Conservation (phyloP, 1,140 invertebrate genomes). For the Spodoptera frugiperda region DNA sequence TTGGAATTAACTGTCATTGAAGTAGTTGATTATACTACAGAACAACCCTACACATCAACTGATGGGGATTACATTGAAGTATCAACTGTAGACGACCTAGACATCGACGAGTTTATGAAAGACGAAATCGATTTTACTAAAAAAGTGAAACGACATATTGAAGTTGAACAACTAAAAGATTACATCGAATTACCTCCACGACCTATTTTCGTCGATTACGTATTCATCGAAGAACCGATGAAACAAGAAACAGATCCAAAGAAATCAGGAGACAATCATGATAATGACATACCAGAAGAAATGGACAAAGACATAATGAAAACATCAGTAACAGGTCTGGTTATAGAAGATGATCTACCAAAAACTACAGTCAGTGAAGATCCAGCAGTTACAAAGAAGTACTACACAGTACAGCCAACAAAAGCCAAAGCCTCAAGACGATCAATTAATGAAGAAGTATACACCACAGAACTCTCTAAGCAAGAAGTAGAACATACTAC, state of each 20-base stretch:
- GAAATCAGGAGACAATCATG: neutral
- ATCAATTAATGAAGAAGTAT: neutral
- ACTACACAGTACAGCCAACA: constrained; percentile 18
- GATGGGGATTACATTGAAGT: constrained; percentile 56
- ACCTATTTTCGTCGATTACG: constrained; percentile 46
- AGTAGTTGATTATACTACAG: constrained; percentile 57
- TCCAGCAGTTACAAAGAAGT: constrained; percentile 18
- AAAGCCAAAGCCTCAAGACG: neutral
- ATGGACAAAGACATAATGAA: neutral
- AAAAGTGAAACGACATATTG: constrained; percentile 45
- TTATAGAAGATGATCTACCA: constrained; percentile 4
- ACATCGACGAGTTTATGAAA: constrained; percentile 42
- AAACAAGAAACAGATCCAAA: constrained; percentile 12
- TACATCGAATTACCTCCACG: constrained; percentile 44
- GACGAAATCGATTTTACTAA: constrained; percentile 41
- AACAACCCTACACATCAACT: constrained; percentile 58
- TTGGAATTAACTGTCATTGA: constrained; percentile 63
- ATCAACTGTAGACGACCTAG: constrained; percentile 50
- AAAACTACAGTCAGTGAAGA: constrained; percentile 22
- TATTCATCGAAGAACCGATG: constrained; percentile 45
- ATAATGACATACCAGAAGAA: neutral
- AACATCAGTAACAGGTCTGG: constrained; percentile 5
- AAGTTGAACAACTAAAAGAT: constrained; percentile 33
- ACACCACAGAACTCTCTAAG: neutral
- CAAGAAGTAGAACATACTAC: neutral